phyloP scores from a whole-genome alignment of 2,888 invertebrate genomes.

The Oscheius sp. region DNA sequence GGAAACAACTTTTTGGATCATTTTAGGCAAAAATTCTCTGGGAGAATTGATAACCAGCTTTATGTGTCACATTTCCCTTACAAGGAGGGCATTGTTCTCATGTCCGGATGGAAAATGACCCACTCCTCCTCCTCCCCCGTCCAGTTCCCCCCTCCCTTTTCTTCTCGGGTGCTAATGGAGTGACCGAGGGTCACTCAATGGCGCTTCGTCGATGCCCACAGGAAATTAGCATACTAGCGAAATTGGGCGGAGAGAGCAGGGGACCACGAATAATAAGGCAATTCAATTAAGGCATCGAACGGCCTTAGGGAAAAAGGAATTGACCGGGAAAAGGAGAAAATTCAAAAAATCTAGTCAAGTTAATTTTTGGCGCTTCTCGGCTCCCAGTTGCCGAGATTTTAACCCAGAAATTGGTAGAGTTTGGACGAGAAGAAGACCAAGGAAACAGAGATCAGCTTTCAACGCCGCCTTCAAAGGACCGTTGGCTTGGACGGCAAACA shows the following conservation, averaged over 20 bases:
- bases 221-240: constrained; percentile 31
- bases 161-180: constrained; percentile 17
- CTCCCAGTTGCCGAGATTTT: too few relatives aligned
- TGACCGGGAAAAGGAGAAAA: background rate
- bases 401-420: too few relatives aligned
- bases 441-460: constrained; percentile 33
- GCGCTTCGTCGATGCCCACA: constrained; percentile 20
- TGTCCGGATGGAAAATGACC: constrained; percentile 10
- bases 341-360: too few relatives aligned
- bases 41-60: too few relatives aligned
- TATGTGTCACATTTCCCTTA: too few relatives aligned
- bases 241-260: background rate
- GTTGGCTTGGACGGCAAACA: constrained; percentile 19
- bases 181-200: constrained; percentile 26
- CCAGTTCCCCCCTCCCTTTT: background rate
- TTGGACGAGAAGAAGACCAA: too few relatives aligned
- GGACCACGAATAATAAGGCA: constrained; percentile 20
- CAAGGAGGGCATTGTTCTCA: too few relatives aligned
- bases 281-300: constrained; percentile 26
- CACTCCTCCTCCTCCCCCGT: background rate
- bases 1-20: too few relatives aligned
- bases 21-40: too few relatives aligned
- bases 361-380: too few relatives aligned
- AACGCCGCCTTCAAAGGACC: constrained; percentile 31
- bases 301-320: constrained; percentile 1